Evolutionary conservation across 2,797 vertebrate species (phyloP).

Genomic region (Leucoraja ocellata): DNA sequence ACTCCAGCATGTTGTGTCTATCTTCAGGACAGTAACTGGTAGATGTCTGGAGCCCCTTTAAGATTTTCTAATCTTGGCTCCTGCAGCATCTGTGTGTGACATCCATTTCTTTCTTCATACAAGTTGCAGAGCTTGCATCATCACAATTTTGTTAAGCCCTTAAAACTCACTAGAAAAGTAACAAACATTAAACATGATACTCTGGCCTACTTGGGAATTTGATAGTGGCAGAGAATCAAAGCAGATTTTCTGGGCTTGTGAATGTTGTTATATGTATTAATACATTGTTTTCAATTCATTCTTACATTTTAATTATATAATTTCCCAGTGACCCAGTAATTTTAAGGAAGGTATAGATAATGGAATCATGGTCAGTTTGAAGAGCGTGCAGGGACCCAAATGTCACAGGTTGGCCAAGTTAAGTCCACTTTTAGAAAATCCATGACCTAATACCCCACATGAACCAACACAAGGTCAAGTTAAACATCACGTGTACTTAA

Average conservation of each 20-base stretch:
- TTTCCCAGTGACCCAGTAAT: no score
- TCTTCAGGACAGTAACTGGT: background rate
- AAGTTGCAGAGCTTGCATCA: background rate
- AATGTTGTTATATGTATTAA: no score
- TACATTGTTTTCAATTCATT: no score
- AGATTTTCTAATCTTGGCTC: background rate
- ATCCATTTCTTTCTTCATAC: slow-evolving; percentile 7
- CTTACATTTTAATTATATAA: no score
- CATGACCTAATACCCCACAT: background rate
- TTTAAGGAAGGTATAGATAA: no score
- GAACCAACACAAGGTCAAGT: background rate
- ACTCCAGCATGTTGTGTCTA: no score
- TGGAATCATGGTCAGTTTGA: no score
- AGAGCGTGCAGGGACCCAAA: background rate
- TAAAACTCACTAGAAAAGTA: background rate
- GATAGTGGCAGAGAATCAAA: no score
- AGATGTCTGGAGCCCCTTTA: background rate
- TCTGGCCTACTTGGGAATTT: no score
- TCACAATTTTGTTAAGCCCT: background rate
- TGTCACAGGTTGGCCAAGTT: background rate
- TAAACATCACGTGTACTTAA: background rate
- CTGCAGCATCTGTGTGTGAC: background rate
- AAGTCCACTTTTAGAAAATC: background rate
- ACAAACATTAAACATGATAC: background rate
- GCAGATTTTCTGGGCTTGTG: no score